Percentiles rank a stretch among this genome's conserved stretches.
Conservation (phyloP, 2,797 vertebrate genomes). For the Synaphobranchus kaupii region DNA sequence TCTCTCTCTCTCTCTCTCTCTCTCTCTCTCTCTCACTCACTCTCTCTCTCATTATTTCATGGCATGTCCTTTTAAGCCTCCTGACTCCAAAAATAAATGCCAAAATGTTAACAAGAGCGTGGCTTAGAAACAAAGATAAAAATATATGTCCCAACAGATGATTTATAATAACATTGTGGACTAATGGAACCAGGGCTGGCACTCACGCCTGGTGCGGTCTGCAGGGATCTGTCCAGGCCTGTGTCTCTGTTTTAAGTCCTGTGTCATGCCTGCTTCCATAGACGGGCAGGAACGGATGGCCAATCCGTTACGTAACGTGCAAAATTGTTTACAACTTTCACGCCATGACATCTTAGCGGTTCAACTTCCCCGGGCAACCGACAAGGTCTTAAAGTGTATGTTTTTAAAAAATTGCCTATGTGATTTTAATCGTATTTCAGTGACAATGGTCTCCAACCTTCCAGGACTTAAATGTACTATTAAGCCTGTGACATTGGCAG, state of each 20-base stretch:
- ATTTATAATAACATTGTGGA: background rate
- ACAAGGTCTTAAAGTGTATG: background rate
- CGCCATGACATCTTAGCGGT: background rate
- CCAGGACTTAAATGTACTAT: background rate
- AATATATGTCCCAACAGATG: background rate
- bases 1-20: conserved; percentile 34
- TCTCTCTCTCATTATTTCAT: background rate
- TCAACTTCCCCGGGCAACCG: background rate
- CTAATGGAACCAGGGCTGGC: conserved; percentile 8
- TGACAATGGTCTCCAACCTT: background rate
- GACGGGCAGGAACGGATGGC: background rate
- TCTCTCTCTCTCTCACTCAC: conserved; percentile 1
- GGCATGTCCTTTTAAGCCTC: background rate
- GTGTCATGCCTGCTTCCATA: conserved; percentile 5
- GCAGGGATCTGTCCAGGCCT: background rate
- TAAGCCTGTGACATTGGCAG: background rate
- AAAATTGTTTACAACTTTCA: background rate
- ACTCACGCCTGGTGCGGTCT: background rate
- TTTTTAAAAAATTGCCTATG: background rate
- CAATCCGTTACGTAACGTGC: background rate
- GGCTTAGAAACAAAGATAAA: background rate
- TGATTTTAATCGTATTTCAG: background rate
- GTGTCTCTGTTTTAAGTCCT: background rate
- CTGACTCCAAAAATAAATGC: background rate
- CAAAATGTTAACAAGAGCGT: background rate